phyloP scores from a whole-genome alignment of 2,113 vertebrate genomes.

The Saimiri boliviensis region DNA sequence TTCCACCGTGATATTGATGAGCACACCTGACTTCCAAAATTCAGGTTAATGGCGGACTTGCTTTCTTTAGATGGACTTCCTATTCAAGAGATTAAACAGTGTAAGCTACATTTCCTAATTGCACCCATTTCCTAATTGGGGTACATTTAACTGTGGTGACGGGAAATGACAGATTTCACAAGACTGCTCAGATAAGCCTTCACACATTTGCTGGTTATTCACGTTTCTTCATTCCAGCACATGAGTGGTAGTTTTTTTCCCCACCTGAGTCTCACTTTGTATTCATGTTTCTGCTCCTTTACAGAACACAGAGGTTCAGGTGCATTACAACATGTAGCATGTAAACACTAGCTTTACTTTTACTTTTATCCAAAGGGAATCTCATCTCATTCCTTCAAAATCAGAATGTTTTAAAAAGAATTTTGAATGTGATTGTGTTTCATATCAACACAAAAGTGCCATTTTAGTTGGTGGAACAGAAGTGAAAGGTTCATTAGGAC shows the following conservation, averaged over 20 bases:
- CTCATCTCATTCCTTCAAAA: background rate
- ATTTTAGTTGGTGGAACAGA: background rate
- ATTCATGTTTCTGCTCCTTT: background rate
- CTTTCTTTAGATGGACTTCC: background rate
- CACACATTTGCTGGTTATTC: background rate
- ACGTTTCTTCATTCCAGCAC: background rate
- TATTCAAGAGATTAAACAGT: background rate
- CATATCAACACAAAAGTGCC: background rate
- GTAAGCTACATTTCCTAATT: background rate
- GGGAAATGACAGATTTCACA: background rate
- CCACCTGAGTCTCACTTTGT: background rate
- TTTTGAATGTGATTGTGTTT: background rate
- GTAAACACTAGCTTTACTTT: background rate
- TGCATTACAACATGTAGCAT: background rate
- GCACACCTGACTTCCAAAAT: background rate
- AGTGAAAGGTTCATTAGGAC: background rate
- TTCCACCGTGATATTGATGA: background rate
- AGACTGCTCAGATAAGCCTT: background rate
- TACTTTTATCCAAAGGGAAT: background rate
- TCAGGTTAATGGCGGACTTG: background rate
- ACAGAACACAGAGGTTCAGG: background rate
- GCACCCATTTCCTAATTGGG: conserved; percentile 7
- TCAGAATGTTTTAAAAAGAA: background rate
- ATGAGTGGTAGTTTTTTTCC: accelerated
- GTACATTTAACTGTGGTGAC: background rate